Base-by-base conservation (phyloP, 1,140 invertebrate species). In the Tribolium madens region DNA sequence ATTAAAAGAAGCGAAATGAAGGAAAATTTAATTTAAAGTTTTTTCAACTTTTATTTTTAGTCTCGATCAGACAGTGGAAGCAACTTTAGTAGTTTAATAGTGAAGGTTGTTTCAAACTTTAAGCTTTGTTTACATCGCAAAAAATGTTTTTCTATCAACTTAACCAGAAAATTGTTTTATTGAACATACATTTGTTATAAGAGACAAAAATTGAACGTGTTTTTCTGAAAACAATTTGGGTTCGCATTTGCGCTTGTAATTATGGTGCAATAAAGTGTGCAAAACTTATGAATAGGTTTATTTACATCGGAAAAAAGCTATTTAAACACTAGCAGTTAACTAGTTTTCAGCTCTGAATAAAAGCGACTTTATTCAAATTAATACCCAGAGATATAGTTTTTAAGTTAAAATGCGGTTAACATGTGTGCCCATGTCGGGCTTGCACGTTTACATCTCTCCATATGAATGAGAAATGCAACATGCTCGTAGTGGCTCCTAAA, bases 391-490 rank as follows among this genome's bases (percentile, higher is more conserved):
- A 64, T 57, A 57, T 64, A 64, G 57, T 64, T 64, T 64, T 64
- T 64, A 64, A 64, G 57, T 64, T 64, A 33, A 33, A 64, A 64
- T 64, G 57, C 57, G 57, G 57, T 33, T 33, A 33, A 64, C 57
- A 64, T 33, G 31, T 64, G 57, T 64, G 57, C 26, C 10, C 14
- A 64, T 64, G 57, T 64, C 57, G 57, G 31, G 21, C 9, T 3
- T 33, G 57, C 57, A 64, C 57, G 57, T 64, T 64, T 64, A 31
- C 57, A 64, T 64, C 57, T 64, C 57, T 64, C 57, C 57, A 64
- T 64, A 64, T 64, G 57, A 64, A 64, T 64, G 57, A 64, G 57
- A 64, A 64, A 64, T 64, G 57, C 57, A 64, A 33, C 57, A 33
- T 64, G 57, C 21, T 64, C 57, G 57, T 64, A 64, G 15, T 14